These are phyloP conservation scores for Salpingus planirostris DNA, from an alignment of 2,888 invertebrate species.

Conservation along the genomic window DNA sequence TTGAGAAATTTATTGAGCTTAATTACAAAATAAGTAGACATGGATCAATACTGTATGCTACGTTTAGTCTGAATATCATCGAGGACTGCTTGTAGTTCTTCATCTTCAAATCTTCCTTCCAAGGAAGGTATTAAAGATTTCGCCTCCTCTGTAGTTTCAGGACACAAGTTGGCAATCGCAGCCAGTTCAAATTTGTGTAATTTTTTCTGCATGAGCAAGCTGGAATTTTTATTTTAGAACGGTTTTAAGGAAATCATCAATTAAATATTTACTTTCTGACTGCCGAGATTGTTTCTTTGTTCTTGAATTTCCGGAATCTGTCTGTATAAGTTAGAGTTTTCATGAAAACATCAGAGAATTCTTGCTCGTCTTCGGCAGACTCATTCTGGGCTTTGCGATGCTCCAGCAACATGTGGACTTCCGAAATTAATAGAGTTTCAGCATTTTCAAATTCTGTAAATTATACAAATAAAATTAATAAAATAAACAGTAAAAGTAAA, in stretches of 20 bases:
- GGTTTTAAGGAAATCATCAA: constrained; percentile 7
- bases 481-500: neutral
- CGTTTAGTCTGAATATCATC: constrained; percentile 98
- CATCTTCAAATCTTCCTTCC: constrained; percentile 96
- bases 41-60: constrained; percentile 88
- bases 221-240: constrained; percentile 40
- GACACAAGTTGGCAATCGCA: constrained; percentile 95
- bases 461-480: constrained; percentile 6
- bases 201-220: constrained; percentile 87
- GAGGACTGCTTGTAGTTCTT: constrained; percentile 89
- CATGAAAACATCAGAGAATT: constrained; percentile 96
- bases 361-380: constrained; percentile 96
- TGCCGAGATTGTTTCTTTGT: constrained; percentile 94
- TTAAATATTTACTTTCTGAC: constrained; percentile 70
- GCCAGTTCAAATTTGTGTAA: constrained; percentile 98
- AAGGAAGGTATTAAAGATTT: constrained; percentile 95
- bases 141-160: constrained; percentile 97
- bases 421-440: constrained; percentile 92
- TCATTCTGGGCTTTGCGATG: constrained; percentile 97
- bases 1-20: no score
- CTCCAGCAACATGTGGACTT: constrained; percentile 92
- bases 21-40: no score
- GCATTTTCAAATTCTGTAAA: constrained; percentile 94
- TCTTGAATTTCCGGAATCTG: constrained; percentile 94
- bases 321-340: constrained; percentile 95